Base-by-base conservation (phyloP, 2,113 vertebrate species). In the Columbina picui region DNA sequence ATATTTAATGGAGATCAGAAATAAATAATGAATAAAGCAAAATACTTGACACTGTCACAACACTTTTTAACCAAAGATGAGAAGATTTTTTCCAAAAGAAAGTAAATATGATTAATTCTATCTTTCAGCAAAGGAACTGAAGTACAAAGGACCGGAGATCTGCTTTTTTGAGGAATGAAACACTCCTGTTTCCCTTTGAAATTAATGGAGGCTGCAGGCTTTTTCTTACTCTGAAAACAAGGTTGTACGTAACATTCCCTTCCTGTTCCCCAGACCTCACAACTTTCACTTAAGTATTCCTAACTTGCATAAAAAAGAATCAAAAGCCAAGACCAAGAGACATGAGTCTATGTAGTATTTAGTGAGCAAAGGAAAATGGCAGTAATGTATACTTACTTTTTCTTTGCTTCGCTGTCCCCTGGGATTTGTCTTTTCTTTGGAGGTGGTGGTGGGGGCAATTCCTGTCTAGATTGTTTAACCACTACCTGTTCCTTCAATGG, bases 381-480 rank as follows among this genome's bases (percentile, higher is more conserved):
- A 71, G 25, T 25, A 29, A 23, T 49, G 19, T 11, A 50, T 56
- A 92, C 99, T 98, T 98, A 99, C 99, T 96, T 98, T 98, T 97
- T 98, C 97, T 98, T 98, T 81, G 98, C 97, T 97, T 99, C 99
- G 7, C 75, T 69, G 27, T 99, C 99, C 2, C 97, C 97, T 27
- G 98, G 98, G 88, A 99, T 91, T 97, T 99, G 98, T 45, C 98
- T 98, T 97, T 98, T 99, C 98, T 99, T 99, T 5, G 98, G 98
- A 3, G 98, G 99, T 39, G 99, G 98, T 0, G 99, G 98, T 16
- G 96, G 95, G 7, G 93, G 98, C 19, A 99, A 50, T 18, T 99
- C 98, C 81, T 98, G 98, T 89, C 83, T 97, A 27, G 57, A 96
- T 39, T 95, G 95, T 75, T 97, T 97, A 25, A 93, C 76, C 12